Percentiles rank a stretch among this genome's conserved stretches.
Conservation (phyloP, 2,888 invertebrate genomes). For the Coelopa pilipes region DNA sequence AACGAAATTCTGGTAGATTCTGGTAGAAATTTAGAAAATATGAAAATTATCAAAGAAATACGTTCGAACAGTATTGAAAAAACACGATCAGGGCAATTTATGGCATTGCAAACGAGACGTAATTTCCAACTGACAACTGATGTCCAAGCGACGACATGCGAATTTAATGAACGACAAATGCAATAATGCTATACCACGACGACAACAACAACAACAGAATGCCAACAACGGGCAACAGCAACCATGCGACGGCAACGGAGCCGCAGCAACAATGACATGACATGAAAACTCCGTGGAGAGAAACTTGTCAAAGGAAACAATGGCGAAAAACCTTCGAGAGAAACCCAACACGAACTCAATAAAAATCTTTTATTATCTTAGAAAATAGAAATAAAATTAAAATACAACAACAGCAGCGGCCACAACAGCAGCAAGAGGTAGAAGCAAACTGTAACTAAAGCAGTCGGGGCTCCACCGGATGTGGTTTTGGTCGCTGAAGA, state of each 20-base stretch:
- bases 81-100: neutral
- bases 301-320: slow-evolving; percentile 15
- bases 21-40: neutral
- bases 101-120: slow-evolving; percentile 40
- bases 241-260: neutral
- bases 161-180: slow-evolving; percentile 50
- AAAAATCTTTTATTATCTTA: slow-evolving; percentile 23
- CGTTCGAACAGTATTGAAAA: slow-evolving; percentile 5
- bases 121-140: slow-evolving; percentile 57
- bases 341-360: slow-evolving; percentile 9
- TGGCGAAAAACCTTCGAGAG: neutral
- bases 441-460: slow-evolving; percentile 15
- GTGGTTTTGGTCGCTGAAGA: slow-evolving; percentile 18
- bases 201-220: slow-evolving; percentile 3
- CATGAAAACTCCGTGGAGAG: no score
- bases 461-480: slow-evolving; percentile 11
- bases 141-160: slow-evolving; percentile 60
- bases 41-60: slow-evolving; percentile 3
- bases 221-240: neutral
- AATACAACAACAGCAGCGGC: neutral
- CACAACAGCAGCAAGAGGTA: no score
- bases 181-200: slow-evolving; percentile 7
- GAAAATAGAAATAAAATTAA: slow-evolving; percentile 17
- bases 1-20: no score
- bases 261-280: no score